These are phyloP conservation scores for Athetis lepigone DNA, from an alignment of 2,888 invertebrate genomes.

Conservation along the genomic window DNA sequence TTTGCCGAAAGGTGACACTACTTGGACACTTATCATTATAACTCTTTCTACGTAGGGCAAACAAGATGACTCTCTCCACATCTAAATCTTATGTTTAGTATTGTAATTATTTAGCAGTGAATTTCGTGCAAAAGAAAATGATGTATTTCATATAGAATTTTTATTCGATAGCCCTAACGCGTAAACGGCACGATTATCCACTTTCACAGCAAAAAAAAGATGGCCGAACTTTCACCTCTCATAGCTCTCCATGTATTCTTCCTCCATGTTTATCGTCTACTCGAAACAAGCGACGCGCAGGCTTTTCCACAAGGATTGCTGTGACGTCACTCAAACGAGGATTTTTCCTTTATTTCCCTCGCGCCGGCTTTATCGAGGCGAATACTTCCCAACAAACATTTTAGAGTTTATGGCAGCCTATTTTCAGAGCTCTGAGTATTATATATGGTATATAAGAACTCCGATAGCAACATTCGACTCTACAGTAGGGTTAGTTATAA, in stretches of 20 bases:
- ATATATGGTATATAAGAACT: too few relatives aligned
- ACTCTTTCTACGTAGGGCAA: too few relatives aligned
- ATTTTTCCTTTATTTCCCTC: slow-evolving; percentile 35
- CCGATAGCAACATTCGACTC: too few relatives aligned
- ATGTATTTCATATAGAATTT: too few relatives aligned
- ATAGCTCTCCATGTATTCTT: slow-evolving; percentile 2
- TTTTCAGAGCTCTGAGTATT: too few relatives aligned
- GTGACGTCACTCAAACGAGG: slow-evolving; percentile 14
- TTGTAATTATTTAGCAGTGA: too few relatives aligned
- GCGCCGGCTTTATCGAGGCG: slow-evolving; percentile 27
- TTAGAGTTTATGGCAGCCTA: too few relatives aligned
- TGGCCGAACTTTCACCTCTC: neutral
- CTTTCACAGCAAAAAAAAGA: neutral
- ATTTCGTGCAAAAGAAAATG: too few relatives aligned
- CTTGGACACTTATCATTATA: too few relatives aligned
- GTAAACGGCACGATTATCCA: neutral
- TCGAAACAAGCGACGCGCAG: neutral
- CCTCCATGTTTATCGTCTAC: slow-evolving; percentile 4
- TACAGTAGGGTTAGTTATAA: too few relatives aligned
- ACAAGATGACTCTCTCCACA: neutral
- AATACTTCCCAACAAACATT: too few relatives aligned
- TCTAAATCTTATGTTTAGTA: too few relatives aligned
- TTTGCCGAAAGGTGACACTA: neutral
- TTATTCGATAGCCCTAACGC: neutral
- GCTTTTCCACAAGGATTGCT: slow-evolving; percentile 24